These are phyloP conservation scores for Cricetomys ansorgei DNA, from an alignment of 2,113 vertebrate genomes.

Conservation along the genomic window DNA sequence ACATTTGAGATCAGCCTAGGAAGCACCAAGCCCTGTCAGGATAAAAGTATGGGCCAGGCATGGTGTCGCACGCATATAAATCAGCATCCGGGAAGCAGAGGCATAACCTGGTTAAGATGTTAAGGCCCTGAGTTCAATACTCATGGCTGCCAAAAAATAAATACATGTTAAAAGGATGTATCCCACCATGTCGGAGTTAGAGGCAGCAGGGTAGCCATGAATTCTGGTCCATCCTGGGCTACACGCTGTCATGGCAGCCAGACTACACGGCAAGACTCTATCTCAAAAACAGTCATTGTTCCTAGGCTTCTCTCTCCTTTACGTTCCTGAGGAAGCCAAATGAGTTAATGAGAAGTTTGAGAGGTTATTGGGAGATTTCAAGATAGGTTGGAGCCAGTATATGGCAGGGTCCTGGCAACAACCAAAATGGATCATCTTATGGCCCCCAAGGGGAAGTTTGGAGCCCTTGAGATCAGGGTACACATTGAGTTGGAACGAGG, in stretches of 20 bases:
- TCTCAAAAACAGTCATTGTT: neutral
- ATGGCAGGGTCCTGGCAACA: neutral
- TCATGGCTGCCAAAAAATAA: neutral
- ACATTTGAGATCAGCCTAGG: neutral
- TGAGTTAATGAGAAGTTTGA: no score
- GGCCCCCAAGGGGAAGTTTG: neutral
- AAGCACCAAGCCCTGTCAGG: no score
- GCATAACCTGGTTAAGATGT: neutral
- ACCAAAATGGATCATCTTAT: conserved; percentile 27
- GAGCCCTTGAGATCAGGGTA: neutral
- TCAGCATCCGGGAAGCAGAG: no score
- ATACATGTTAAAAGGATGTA: neutral
- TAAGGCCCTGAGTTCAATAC: neutral
- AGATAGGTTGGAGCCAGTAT: conserved; percentile 7
- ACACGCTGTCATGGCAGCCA: no score
- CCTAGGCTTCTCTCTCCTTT: neutral
- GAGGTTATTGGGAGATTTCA: neutral
- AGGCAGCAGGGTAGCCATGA: neutral
- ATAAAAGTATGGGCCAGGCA: no score
- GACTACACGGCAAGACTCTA: neutral
- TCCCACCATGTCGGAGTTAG: neutral
- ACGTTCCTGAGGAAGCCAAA: neutral
- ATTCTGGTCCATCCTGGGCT: neutral
- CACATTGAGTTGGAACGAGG: neutral
- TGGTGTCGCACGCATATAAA: no score